Base-by-base conservation (phyloP, 2,888 invertebrate species). In the Autographa pulchrina region DNA sequence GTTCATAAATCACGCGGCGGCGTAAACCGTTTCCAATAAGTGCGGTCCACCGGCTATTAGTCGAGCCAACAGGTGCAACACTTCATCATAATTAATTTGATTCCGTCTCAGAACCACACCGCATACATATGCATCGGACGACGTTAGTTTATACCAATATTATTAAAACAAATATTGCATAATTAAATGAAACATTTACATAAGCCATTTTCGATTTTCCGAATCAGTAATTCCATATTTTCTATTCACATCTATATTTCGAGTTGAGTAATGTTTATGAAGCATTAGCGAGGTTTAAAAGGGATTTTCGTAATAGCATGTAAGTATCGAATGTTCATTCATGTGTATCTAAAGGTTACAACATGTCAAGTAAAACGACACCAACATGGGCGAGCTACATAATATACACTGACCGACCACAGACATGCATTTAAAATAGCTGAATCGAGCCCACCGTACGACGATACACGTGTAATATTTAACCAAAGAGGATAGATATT, bases 1-100 rank as follows among this genome's bases (percentile, higher is more conserved):
- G 58, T 20, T 66, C 72, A 75, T 79, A 85, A 79, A 83, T 84
- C 76, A 81, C 31, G 14, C 9, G 54, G 32, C 31, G 41, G 56
- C 73, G 68, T 73, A 65, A 75, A 79, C 77, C 65, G 62, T 79
- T 81, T 67, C 80, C 76, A 85, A 85, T 85, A 84, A 80, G 78
- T 79, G 83, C 70, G 85, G 86, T 81, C 80, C 71, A 65, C 74
- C 72, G 48, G 74, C 80, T 80, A 87, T 86, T 88, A 87, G 78
- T 82, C 81, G 77, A n/a, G 70, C 81, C 81, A 84, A 83, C 89
- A 87, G 89, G 85, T 88, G 86, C 81, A 70, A 75, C 73, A 75
- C 85, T 83, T 81, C 74, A 82, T 85, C 86, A 85, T 86, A 83
- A 89, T 89, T 88, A 88, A 89, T 89, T 86, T 87, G 82, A 85